Evolutionary conservation across 2,113 vertebrate genomes (phyloP).

Genomic region (Strix aluco): DNA sequence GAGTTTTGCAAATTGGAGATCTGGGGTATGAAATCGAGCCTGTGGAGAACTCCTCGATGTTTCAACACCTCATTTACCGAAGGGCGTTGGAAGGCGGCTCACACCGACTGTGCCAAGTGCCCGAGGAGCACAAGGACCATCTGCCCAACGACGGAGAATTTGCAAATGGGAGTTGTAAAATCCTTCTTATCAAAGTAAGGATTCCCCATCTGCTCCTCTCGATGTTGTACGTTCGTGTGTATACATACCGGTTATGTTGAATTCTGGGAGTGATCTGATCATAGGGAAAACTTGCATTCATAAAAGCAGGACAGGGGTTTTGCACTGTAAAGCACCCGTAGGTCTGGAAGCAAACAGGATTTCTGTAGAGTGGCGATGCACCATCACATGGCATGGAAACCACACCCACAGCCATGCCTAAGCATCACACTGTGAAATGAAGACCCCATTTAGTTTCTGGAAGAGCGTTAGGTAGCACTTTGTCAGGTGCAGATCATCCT

Average conservation of each 20-base stretch:
- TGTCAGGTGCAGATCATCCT: background rate
- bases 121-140: background rate
- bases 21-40: background rate
- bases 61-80: background rate
- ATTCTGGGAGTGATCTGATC: background rate
- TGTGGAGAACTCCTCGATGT: background rate
- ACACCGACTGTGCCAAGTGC: background rate
- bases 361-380: background rate
- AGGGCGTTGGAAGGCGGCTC: background rate
- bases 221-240: accelerated
- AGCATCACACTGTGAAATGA: background rate
- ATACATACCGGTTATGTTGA: accelerated
- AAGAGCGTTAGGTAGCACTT: background rate
- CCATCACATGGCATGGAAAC: background rate
- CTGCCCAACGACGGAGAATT: background rate
- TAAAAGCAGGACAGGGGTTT: background rate
- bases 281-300: background rate
- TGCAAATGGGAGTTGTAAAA: background rate
- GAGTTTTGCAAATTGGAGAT: background rate
- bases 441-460: background rate
- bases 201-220: accelerated
- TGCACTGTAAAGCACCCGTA: background rate
- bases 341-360: background rate
- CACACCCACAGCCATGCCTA: background rate
- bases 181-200: background rate